Evolutionary conservation across 2,797 vertebrate species (phyloP).

Genomic region (Acridotheres tristis): DNA sequence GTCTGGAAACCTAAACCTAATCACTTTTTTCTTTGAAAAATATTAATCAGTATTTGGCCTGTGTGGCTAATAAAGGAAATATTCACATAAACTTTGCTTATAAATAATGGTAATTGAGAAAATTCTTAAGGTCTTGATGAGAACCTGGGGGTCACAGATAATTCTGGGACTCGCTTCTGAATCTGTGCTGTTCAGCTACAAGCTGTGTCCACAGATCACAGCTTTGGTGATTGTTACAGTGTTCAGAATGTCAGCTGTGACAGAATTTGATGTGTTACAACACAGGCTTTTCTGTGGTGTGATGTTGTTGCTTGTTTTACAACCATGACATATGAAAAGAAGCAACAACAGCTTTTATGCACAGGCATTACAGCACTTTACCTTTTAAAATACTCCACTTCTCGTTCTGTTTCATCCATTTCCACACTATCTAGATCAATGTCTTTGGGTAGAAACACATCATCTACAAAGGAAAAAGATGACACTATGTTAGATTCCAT

Average conservation of each 20-base stretch:
- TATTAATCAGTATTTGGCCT: background rate
- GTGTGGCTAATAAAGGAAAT: background rate
- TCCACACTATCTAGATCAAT: slow-evolving; percentile 97
- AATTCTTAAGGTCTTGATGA: background rate
- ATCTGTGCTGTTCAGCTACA: background rate
- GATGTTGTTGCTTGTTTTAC: background rate
- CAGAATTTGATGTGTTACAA: background rate
- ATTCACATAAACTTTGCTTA: background rate
- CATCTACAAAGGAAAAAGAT: slow-evolving; percentile 81
- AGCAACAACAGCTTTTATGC: background rate
- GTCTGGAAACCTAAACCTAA: background rate
- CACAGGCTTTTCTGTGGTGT: background rate
- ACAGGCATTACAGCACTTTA: slow-evolving; percentile 38
- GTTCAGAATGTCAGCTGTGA: background rate
- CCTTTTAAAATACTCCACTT: slow-evolving; percentile 99
- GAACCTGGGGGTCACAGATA: background rate
- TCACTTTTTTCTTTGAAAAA: background rate
- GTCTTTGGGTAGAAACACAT: slow-evolving; percentile 99
- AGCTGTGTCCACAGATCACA: background rate
- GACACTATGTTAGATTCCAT: background rate
- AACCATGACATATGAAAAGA: background rate
- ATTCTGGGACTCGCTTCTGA: background rate
- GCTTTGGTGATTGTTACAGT: background rate
- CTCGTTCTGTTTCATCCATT: slow-evolving; percentile 97
- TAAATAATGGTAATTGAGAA: background rate